Evolutionary conservation across 2,113 vertebrate species (phyloP).

Genomic region (Cyanoderma ruficeps): DNA sequence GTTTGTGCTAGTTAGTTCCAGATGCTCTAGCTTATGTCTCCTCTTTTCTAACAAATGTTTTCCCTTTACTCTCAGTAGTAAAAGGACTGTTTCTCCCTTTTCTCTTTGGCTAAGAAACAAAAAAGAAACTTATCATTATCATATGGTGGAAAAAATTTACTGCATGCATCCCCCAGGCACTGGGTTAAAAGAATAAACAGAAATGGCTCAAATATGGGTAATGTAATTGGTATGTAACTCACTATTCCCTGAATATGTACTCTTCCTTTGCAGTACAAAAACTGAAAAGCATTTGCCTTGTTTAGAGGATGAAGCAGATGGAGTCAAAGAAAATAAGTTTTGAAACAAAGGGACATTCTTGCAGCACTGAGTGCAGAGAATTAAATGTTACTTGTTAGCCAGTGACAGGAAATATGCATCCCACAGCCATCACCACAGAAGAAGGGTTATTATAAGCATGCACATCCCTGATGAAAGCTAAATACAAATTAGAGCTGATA

Average conservation of each 20-base stretch:
- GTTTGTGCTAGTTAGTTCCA: slow-evolving; percentile 47
- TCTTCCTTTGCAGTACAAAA: not conserved
- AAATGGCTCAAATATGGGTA: not conserved
- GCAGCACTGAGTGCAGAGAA: not conserved
- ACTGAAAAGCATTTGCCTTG: not conserved
- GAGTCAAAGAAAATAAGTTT: not conserved
- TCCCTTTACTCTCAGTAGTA: slow-evolving; percentile 25
- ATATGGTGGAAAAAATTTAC: slow-evolving; percentile 46
- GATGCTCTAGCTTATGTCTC: slow-evolving; percentile 37
- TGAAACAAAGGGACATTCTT: not conserved
- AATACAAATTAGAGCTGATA: not conserved
- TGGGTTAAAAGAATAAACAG: slow-evolving; percentile 4
- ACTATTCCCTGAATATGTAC: not conserved
- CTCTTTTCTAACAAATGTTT: slow-evolving; percentile 32
- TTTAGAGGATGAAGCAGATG: not conserved
- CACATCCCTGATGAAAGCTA: not conserved
- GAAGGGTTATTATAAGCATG: not conserved
- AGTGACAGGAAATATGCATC: not conserved
- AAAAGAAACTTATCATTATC: slow-evolving; percentile 16
- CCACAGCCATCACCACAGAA: not conserved
- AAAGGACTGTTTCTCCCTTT: slow-evolving; percentile 15
- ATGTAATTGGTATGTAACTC: not conserved
- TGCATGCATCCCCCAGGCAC: not conserved
- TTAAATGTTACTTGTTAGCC: not conserved
- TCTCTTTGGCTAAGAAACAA: slow-evolving; percentile 31